A percentile compares a stretch with the other conserved stretches of the same genome.
Conservation (phyloP, 2,888 invertebrate genomes). For the Phalangium opilio region DNA sequence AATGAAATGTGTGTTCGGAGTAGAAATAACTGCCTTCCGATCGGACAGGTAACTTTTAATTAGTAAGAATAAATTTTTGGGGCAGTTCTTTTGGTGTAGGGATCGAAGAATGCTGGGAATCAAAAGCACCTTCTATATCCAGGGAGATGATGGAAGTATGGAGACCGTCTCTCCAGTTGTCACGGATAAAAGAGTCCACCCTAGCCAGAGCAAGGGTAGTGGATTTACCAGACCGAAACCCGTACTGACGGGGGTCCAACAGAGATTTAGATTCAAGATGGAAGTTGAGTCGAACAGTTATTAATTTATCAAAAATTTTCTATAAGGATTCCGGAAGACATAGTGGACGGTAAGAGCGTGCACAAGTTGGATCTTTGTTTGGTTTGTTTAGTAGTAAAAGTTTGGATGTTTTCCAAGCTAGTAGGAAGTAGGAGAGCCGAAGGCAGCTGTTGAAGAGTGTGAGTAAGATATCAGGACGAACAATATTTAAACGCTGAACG, state of each 20-base stretch:
- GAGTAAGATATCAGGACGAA: no score
- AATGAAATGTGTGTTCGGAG: no score
- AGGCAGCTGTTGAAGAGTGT: not conserved
- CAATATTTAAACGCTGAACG: no score
- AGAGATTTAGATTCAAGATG: not conserved
- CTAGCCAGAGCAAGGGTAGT: no score
- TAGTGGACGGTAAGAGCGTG: not conserved
- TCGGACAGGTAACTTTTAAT: no score
- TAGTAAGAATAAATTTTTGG: no score
- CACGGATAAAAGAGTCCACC: no score
- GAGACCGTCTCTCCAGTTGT: no score
- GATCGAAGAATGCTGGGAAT: not conserved
- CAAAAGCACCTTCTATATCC: not conserved
- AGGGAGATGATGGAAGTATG: no score
- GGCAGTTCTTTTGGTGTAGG: no score
- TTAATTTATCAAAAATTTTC: constrained; percentile 1
- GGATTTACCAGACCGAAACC: not conserved
- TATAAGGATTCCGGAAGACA: not conserved
- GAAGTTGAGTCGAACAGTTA: not conserved
- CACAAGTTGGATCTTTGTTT: not conserved
- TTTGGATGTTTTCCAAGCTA: not conserved
- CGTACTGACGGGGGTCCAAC: not conserved
- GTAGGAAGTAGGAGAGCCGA: not conserved
- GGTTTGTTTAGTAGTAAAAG: not conserved
- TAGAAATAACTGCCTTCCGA: no score